phyloP scores from a whole-genome alignment of 2,888 invertebrate species.

The Hyposoter dolosus region DNA sequence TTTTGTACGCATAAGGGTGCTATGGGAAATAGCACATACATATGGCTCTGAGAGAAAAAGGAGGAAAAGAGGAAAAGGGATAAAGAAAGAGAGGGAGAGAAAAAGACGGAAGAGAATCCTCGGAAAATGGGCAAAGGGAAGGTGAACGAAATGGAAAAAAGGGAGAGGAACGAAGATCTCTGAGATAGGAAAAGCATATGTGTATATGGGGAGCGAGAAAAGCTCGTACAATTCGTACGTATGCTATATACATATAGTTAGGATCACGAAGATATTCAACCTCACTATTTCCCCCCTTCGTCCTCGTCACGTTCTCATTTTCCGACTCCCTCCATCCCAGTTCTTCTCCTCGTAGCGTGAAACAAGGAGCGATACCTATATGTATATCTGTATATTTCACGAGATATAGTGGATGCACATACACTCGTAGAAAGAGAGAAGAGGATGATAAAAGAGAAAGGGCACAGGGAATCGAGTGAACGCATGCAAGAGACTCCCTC shows the following conservation, averaged over 20 bases:
- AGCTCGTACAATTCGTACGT: slow-evolving; percentile 51
- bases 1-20: slow-evolving; percentile 45
- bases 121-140: slow-evolving; percentile 55
- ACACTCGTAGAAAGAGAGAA: neutral
- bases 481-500: slow-evolving; percentile 76
- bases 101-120: slow-evolving; percentile 12
- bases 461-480: slow-evolving; percentile 71
- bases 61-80: neutral
- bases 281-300: slow-evolving; percentile 42
- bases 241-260: slow-evolving; percentile 42
- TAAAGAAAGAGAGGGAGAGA: slow-evolving; percentile 14
- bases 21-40: slow-evolving; percentile 43
- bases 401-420: neutral
- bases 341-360: slow-evolving; percentile 37
- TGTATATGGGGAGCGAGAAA: slow-evolving; percentile 27
- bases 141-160: slow-evolving; percentile 42
- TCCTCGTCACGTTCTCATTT: slow-evolving; percentile 55
- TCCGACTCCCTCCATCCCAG: slow-evolving; percentile 37
- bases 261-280: slow-evolving; percentile 58
- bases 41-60: slow-evolving; percentile 8
- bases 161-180: slow-evolving; percentile 23
- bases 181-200: slow-evolving; percentile 54
- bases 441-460: slow-evolving; percentile 61
- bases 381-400: neutral
- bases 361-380: slow-evolving; percentile 39